phyloP scores from a whole-genome alignment of 2,888 invertebrate genomes.

The Drosophila colorata region DNA sequence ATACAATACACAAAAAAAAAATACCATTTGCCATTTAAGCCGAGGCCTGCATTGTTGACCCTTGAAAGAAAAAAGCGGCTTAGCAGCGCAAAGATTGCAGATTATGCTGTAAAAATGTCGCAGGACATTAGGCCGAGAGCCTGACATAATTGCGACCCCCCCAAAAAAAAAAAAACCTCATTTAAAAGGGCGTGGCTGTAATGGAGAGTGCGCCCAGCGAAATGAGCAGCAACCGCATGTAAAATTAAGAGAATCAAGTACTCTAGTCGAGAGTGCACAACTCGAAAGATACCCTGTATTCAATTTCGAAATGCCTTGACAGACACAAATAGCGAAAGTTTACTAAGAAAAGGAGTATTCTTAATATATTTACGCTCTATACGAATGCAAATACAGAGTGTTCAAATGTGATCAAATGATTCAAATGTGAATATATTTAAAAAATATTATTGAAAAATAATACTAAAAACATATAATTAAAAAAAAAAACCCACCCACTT shows the following conservation, averaged over 20 bases:
- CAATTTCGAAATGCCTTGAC: neutral
- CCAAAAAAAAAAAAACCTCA: slow-evolving; percentile 13
- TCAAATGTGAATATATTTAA: too few relatives aligned
- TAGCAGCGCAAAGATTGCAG: slow-evolving; percentile 58
- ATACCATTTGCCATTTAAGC: slow-evolving; percentile 68
- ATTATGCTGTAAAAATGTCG: slow-evolving; percentile 76
- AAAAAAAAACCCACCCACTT: too few relatives aligned
- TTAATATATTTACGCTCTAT: too few relatives aligned
- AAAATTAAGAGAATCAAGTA: slow-evolving; percentile 32
- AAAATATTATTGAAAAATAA: too few relatives aligned
- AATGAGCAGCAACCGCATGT: slow-evolving; percentile 46
- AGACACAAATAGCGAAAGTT: too few relatives aligned
- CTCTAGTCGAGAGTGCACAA: neutral
- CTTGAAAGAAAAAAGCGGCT: slow-evolving; percentile 61
- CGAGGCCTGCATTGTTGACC: slow-evolving; percentile 41
- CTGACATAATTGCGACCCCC: slow-evolving; percentile 28
- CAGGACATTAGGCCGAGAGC: slow-evolving; percentile 55
- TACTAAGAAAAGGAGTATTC: too few relatives aligned
- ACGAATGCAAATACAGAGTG: too few relatives aligned
- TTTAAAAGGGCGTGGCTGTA: slow-evolving; percentile 73
- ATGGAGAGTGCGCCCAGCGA: slow-evolving; percentile 58
- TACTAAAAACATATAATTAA: too few relatives aligned
- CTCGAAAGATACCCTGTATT: neutral
- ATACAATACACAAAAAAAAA: slow-evolving; percentile 31
- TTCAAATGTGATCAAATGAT: too few relatives aligned